Evolutionary conservation across 2,797 vertebrate genomes (phyloP), one percentile per base, ranked within the genome.

Genomic region (Loris lydekkerianus): DNA sequence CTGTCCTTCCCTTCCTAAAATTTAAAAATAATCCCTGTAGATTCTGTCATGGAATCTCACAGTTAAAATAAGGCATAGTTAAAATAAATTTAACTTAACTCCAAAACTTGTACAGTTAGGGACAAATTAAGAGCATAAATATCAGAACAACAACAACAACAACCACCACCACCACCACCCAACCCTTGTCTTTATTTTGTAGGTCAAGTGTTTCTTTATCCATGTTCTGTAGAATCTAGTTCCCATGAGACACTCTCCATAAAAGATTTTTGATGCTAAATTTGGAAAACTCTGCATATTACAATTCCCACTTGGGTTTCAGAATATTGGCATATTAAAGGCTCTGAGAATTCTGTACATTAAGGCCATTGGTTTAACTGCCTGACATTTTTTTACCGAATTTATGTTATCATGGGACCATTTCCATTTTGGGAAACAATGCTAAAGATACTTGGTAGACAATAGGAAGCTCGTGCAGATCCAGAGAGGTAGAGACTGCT

Each of bases 1-100:
- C 23, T 80, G 49, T 86, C 21, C 10, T 91, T 93, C 34, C 58
- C 34, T 46, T 75, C 21, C n/a, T 61, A 81, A 93, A 78, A 27
- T 75, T 65, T 82, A 81, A 96, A 96, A 95, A 81, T 31, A 88
- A 29, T 82, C 7, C n/a, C 34, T 76, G 4, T 60, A 91, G 31
- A 91, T 91, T 25, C 29, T 86, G 29, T n/a, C 29, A 69, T 2
- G 86, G 46, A 94, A 91, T 85, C 21, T 78, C 86, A 6, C 53
- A 61, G 31, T 77, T 85, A 86, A 95, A 96, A 95, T 31, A 96
- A 58, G 34, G 34, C 20, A 76, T 3, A 27, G 34, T 34, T 34
- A 34, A 34, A 34, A 34, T 34, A 34, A 82, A 53, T 43, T 83
- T n/a, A 69, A 29, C 21, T 67, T n/a, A 69, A 29, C 21, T 67